Evolutionary conservation across 2,888 invertebrate genomes (phyloP).

Genomic region (Catocala sponsa): DNA sequence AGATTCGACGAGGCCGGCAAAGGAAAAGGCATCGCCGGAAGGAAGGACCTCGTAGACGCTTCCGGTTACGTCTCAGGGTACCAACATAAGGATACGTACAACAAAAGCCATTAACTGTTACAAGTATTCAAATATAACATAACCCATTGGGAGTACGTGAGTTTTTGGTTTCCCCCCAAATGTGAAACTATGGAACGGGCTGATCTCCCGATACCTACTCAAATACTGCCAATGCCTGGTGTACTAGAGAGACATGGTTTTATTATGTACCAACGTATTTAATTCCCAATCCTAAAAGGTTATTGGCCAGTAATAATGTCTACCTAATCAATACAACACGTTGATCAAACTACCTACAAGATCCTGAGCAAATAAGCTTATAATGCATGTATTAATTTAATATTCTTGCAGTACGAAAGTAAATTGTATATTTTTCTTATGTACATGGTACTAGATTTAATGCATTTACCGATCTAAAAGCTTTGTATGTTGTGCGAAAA

Average conservation of each 20-base stretch:
- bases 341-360: slow-evolving; percentile 1
- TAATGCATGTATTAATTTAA: slow-evolving; percentile 1
- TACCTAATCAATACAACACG: not conserved
- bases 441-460: slow-evolving; percentile 44
- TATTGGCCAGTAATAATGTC: not conserved
- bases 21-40: slow-evolving; percentile 95
- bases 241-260: too few species aligned
- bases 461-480: slow-evolving; percentile 38
- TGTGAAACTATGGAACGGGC: not conserved
- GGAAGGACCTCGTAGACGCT: slow-evolving; percentile 92
- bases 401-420: slow-evolving; percentile 14
- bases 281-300: not conserved
- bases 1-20: slow-evolving; percentile 95
- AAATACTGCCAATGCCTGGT: too few species aligned
- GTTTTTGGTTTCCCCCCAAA: not conserved
- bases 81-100: slow-evolving; percentile 94
- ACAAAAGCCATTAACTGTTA: slow-evolving; percentile 84
- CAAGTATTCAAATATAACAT: slow-evolving; percentile 1
- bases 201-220: too few species aligned
- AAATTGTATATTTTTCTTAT: slow-evolving; percentile 19
- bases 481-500: slow-evolving; percentile 54
- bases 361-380: not conserved
- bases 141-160: slow-evolving; percentile 1
- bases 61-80: slow-evolving; percentile 95
- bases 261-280: too few species aligned